phyloP scores from a whole-genome alignment of 2,888 invertebrate species.

The Leucoptera coffeella region DNA sequence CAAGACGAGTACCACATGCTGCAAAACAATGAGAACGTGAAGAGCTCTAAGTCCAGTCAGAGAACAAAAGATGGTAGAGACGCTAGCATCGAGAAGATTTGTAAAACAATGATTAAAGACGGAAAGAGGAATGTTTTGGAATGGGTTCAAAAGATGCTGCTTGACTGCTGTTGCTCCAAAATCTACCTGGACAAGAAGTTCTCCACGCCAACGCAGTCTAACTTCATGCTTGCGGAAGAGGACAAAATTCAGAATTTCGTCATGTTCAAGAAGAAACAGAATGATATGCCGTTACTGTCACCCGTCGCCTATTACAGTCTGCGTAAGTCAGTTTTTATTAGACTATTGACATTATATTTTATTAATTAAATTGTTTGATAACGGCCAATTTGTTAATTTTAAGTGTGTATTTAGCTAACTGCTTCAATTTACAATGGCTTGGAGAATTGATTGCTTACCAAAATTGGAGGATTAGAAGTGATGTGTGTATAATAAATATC shows the following conservation, averaged over 20 bases:
- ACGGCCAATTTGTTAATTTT: neutral
- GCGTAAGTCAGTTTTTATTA: constrained; percentile 58
- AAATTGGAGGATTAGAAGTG: too few relatives aligned
- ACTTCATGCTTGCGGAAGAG: constrained; percentile 8
- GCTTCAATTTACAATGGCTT: too few relatives aligned
- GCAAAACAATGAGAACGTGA: constrained; percentile 27
- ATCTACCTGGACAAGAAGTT: constrained; percentile 41
- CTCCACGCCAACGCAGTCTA: constrained; percentile 8
- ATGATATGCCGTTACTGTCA: constrained; percentile 40
- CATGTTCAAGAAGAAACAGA: constrained; percentile 12
- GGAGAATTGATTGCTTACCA: too few relatives aligned
- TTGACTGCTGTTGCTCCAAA: constrained; percentile 68
- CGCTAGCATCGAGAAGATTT: constrained; percentile 35
- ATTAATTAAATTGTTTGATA: neutral
- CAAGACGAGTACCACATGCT: constrained; percentile 50
- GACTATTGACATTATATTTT: neutral
- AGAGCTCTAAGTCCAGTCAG: constrained; percentile 11
- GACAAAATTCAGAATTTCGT: constrained; percentile 13
- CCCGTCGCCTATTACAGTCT: constrained; percentile 63
- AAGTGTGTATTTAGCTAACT: too few relatives aligned
- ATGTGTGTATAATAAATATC: too few relatives aligned
- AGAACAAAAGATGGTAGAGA: constrained; percentile 17
- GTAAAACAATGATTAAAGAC: constrained; percentile 56
- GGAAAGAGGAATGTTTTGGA: constrained; percentile 50
- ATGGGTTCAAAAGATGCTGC: constrained; percentile 65